These are phyloP conservation scores for Poeciliopsis paucimaculata DNA, from an alignment of 2,797 vertebrate species.

Conservation along the genomic window DNA sequence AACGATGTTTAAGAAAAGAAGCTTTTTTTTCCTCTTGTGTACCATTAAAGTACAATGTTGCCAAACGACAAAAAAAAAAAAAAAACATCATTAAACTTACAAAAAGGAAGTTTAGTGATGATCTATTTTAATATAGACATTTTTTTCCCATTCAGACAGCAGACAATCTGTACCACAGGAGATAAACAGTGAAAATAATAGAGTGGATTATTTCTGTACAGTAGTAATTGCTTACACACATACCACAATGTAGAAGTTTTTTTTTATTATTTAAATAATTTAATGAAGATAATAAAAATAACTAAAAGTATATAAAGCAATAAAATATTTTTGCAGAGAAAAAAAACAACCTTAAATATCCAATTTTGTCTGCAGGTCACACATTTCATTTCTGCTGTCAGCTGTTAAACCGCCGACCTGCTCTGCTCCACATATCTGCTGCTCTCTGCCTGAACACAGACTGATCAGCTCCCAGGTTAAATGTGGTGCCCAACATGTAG, in stretches of 20 bases:
- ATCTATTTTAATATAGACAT: not conserved
- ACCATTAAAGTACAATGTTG: too few relatives aligned
- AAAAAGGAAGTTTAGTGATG: too few relatives aligned
- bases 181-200: not conserved
- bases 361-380: not conserved
- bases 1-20: too few relatives aligned
- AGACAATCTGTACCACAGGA: not conserved
- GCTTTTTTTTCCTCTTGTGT: too few relatives aligned
- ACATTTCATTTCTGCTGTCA: not conserved
- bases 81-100: too few relatives aligned
- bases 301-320: not conserved
- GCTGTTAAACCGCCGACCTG: constrained; percentile 1
- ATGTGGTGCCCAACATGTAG: constrained; percentile 13
- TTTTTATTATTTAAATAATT: not conserved
- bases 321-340: not conserved
- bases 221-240: not conserved
- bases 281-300: not conserved
- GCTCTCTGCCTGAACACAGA: constrained; percentile 33
- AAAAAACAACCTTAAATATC: not conserved
- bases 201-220: not conserved
- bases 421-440: constrained; percentile 24
- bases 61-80: too few relatives aligned
- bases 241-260: not conserved
- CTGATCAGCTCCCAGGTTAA: constrained; percentile 34
- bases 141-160: not conserved